Evolutionary conservation across 1,140 invertebrate species (phyloP), one percentile per base, ranked within the genome.

Genomic region (Carposina sasakii): DNA sequence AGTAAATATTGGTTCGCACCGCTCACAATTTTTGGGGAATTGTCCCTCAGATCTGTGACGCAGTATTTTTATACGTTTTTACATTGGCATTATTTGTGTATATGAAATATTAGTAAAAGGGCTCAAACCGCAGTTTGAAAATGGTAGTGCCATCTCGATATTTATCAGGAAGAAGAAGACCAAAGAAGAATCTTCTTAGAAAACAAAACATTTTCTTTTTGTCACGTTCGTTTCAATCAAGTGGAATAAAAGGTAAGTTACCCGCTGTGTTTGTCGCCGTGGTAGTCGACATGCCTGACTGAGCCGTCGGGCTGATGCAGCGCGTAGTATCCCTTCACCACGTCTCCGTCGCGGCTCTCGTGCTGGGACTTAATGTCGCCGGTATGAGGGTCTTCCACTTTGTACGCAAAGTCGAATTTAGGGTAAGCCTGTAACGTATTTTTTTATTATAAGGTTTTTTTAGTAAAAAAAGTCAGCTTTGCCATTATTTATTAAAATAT

Each of bases 331-430:
- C 88, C 88, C 57, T 83, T 85, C 12, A 88, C 86, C 12, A 82
- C 69, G 63, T 88, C 87, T 13, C 87, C 87, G 41, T 88, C 83
- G n/a, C 87, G 79, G 40, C 76, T 77, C 63, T 88, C 87, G 54
- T 79, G 71, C 64, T 86, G 85, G 48, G 68, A 81, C 69, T 87
- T 87, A 65, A 70, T 81, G 58, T 87, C 86, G 6, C 87, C 24
- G 30, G 46, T 47, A 36, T 48, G 46, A 15, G 24, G 13, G 36
- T 48, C 46, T 19, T 48, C 36, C n/a, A 76, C 71, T 19, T 84
- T 52, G 76, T 88, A 70, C 53, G 31, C 59, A 58, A 70, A 77
- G 15, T 60, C 53, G 60, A 76, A 77, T 31, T 74, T 65, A 9
- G 69, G 70, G 50, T 76, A 57, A 34, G 60, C 82, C 65, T 66